Evolutionary conservation across 2,888 invertebrate species (phyloP).

Genomic region (Pemphredon lugubris): DNA sequence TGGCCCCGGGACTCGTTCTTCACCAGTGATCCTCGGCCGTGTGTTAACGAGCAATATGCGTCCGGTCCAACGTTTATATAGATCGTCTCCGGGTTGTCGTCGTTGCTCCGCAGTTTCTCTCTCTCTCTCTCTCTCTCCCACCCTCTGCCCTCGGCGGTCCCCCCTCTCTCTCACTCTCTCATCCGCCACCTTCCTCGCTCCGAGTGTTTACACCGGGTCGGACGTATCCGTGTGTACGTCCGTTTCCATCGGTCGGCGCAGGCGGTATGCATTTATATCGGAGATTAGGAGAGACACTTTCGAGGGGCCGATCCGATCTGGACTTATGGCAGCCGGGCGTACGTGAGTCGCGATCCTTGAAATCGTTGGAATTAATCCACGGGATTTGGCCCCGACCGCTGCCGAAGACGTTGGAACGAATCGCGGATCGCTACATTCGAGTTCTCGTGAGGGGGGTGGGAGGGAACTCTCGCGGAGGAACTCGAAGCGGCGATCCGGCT

Average conservation of each 20-base stretch:
- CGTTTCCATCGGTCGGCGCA: slow-evolving; percentile 8
- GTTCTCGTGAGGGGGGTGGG: no score
- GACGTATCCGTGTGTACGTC: neutral
- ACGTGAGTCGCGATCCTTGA: slow-evolving; percentile 34
- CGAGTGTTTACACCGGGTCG: slow-evolving; percentile 1
- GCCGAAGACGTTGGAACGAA: neutral
- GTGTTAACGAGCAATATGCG: slow-evolving; percentile 64
- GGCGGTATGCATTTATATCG: slow-evolving; percentile 46
- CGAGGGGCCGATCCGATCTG: slow-evolving; percentile 54
- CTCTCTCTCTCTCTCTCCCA: no score
- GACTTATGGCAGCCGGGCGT: slow-evolving; percentile 56
- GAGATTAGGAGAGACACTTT: slow-evolving; percentile 35
- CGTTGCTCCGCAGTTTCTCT: slow-evolving; percentile 12
- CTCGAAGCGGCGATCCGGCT: no score
- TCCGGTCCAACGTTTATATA: slow-evolving; percentile 63
- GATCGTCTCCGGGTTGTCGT: slow-evolving; percentile 41
- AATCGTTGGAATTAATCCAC: slow-evolving; percentile 37
- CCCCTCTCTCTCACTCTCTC: no score
- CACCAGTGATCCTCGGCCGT: slow-evolving; percentile 56
- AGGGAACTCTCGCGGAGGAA: no score
- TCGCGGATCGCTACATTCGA: neutral
- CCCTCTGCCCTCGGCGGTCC: no score
- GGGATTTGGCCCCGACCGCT: slow-evolving; percentile 22
- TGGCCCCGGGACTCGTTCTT: slow-evolving; percentile 55
- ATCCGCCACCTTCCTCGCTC: no score